Percentiles rank a stretch among this genome's conserved stretches.
Conservation (phyloP, 2,113 vertebrate species). For the Spea multiplicata region DNA sequence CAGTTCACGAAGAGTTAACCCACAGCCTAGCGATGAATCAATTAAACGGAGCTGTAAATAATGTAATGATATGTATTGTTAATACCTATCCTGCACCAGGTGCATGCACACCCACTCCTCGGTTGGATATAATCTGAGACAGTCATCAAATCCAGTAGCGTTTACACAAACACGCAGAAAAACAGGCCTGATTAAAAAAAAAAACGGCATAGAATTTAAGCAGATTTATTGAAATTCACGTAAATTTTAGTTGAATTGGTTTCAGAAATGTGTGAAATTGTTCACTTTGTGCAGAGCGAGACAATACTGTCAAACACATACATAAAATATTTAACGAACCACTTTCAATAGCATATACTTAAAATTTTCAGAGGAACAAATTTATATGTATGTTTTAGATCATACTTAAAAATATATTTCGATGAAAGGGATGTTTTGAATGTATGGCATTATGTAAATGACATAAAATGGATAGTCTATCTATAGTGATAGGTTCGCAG, state of each 20-base stretch:
- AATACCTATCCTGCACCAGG: conserved; percentile 84
- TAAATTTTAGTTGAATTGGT: conserved; percentile 69
- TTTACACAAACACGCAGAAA: conserved; percentile 68
- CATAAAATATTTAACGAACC: neutral
- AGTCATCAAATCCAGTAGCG: conserved; percentile 93
- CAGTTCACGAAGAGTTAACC: conserved; percentile 68
- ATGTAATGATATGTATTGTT: conserved; percentile 93
- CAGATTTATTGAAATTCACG: conserved; percentile 81
- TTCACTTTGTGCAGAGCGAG: conserved; percentile 66
- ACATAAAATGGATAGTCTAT: no score
- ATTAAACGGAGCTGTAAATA: conserved; percentile 82
- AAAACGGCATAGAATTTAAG: conserved; percentile 66
- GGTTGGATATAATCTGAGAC: conserved; percentile 79
- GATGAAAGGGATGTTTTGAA: no score
- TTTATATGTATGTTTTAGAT: no score
- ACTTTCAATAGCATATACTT: neutral
- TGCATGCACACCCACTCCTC: conserved; percentile 86
- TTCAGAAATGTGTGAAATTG: conserved; percentile 63
- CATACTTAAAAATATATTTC: no score
- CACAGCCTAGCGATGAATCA: conserved; percentile 75
- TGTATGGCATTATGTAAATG: no score
- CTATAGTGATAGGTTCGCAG: no score
- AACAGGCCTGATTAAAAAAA: conserved; percentile 70
- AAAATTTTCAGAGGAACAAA: neutral
- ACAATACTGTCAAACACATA: conserved; percentile 56